Conservation (phyloP, 2,797 vertebrate species). For the Mus caroli region DNA sequence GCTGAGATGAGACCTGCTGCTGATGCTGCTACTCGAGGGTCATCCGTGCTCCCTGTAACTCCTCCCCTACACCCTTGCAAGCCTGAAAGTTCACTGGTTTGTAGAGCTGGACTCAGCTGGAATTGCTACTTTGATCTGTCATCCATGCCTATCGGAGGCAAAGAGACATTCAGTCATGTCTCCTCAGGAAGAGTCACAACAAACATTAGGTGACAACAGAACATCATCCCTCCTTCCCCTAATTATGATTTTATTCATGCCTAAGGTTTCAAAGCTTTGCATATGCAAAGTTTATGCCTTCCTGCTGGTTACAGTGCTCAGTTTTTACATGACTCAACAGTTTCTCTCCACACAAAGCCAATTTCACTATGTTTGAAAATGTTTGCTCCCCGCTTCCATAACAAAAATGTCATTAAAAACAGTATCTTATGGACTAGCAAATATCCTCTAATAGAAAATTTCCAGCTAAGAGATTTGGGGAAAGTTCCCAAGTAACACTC, state of each 20-base stretch:
- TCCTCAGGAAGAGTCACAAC: background rate
- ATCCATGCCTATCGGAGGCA: background rate
- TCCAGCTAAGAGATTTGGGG: background rate
- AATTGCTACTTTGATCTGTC: background rate
- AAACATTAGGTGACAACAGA: background rate
- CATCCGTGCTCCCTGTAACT: background rate
- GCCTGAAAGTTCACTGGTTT: too few relatives aligned
- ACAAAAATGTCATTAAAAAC: conserved; percentile 32
- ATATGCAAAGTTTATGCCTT: conserved; percentile 19
- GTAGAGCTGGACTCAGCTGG: background rate
- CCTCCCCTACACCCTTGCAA: background rate
- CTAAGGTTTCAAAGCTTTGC: conserved; percentile 15
- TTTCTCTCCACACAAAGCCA: background rate
- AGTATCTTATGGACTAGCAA: conserved; percentile 16
- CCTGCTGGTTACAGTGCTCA: background rate
- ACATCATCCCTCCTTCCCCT: too few relatives aligned
- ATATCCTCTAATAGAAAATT: conserved; percentile 15
- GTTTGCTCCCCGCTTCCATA: background rate
- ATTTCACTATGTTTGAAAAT: conserved; percentile 50
- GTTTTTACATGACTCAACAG: conserved; percentile 52
- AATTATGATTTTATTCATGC: background rate
- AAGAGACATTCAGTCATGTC: background rate
- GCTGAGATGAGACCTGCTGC: background rate
- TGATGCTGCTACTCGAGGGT: background rate
- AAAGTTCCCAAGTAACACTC: background rate